phyloP scores from a whole-genome alignment of 2,797 vertebrate genomes.

The Pipistrellus kuhlii region DNA sequence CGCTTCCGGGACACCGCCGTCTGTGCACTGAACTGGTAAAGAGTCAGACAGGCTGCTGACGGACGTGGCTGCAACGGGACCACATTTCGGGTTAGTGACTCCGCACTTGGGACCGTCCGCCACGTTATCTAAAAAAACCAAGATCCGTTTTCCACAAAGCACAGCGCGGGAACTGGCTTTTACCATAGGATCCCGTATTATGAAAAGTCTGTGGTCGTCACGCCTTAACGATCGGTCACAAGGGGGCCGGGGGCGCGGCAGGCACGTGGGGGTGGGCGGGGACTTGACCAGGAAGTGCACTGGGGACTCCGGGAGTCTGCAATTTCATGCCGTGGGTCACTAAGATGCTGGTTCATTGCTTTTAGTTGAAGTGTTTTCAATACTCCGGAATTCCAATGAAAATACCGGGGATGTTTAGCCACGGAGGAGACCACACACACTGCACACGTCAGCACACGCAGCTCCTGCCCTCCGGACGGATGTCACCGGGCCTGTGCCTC shows the following conservation, averaged over 20 bases:
- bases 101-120: neutral
- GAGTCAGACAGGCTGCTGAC: constrained; percentile 90
- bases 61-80: constrained; percentile 87
- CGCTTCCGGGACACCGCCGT: constrained; percentile 84
- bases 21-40: constrained; percentile 88
- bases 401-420: neutral
- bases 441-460: neutral
- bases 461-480: neutral
- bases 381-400: neutral
- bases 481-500: neutral
- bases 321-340: too few species aligned
- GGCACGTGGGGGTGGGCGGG: too few species aligned
- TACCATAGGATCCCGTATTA: neutral
- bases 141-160: neutral
- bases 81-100: constrained; percentile 30
- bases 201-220: too few species aligned
- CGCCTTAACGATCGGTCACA: too few species aligned
- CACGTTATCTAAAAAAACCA: neutral
- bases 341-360: neutral
- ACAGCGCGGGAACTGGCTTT: neutral
- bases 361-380: neutral
- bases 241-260: too few species aligned
- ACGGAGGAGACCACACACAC: neutral
- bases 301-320: too few species aligned
- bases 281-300: too few species aligned